Evolutionary conservation across 2,797 vertebrate species (phyloP).

Genomic region (Spheniscus humboldti): DNA sequence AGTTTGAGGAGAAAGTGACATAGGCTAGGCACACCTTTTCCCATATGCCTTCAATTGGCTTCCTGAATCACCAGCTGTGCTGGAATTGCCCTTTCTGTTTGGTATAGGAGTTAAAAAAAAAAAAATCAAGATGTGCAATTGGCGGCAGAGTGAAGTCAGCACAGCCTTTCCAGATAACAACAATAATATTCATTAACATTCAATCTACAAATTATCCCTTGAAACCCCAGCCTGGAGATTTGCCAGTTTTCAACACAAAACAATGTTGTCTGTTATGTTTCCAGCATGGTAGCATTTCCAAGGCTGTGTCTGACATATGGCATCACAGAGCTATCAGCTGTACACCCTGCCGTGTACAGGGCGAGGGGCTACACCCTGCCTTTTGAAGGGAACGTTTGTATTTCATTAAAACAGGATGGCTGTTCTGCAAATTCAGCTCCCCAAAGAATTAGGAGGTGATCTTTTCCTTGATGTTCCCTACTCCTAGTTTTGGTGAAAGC

Average conservation of each 20-base stretch:
- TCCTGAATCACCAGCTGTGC: background rate
- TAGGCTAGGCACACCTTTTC: background rate
- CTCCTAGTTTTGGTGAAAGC: background rate
- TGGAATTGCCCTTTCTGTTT: background rate
- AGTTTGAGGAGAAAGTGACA: background rate
- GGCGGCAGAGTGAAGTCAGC: background rate
- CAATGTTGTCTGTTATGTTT: background rate
- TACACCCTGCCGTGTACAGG: accelerated
- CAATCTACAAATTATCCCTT: conserved; percentile 44
- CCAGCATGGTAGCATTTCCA: background rate
- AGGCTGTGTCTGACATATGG: background rate
- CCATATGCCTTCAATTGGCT: background rate
- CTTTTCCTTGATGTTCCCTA: background rate
- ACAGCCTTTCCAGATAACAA: background rate
- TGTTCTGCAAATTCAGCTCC: background rate
- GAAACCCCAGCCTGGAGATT: conserved; percentile 14
- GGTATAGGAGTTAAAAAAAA: background rate
- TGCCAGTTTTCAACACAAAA: background rate
- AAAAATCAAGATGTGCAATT: background rate
- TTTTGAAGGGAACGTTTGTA: background rate
- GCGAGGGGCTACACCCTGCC: background rate
- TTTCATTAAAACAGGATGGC: background rate
- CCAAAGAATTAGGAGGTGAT: background rate
- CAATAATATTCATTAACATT: conserved; percentile 28
- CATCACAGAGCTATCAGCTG: background rate